Percentiles rank a stretch among this genome's conserved stretches.
phyloP scores from a whole-genome alignment of 1,140 invertebrate genomes.

The Globodera ellingtonae region DNA sequence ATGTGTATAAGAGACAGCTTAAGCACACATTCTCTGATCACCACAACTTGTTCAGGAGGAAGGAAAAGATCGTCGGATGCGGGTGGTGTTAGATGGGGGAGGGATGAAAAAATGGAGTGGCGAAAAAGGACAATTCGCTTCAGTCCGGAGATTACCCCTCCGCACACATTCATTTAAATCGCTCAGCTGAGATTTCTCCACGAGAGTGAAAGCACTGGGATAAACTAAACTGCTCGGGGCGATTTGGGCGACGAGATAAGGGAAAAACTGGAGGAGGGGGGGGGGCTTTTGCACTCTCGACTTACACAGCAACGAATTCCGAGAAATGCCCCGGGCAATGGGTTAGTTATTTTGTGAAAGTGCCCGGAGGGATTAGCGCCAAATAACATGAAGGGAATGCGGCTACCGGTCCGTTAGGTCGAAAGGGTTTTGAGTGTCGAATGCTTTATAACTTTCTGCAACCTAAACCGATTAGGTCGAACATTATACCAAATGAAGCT shows the following conservation, averaged over 20 bases:
- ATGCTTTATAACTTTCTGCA: no score
- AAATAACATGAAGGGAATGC: no score
- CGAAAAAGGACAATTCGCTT: background rate
- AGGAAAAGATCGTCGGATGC: background rate
- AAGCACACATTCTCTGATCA: constrained; percentile 2
- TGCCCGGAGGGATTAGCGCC: no score
- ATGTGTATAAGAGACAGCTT: no score
- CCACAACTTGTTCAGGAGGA: background rate
- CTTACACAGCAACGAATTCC: background rate
- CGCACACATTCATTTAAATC: background rate
- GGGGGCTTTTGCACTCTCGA: background rate
- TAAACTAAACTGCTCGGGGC: background rate
- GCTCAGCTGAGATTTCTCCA: background rate
- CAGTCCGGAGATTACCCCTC: background rate
- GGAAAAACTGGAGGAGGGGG: background rate
- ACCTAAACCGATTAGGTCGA: no score
- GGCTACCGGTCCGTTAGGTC: no score
- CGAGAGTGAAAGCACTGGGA: background rate
- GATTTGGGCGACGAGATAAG: background rate
- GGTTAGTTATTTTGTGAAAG: background rate
- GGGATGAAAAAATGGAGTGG: no score
- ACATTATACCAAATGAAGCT: no score
- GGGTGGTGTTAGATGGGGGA: background rate
- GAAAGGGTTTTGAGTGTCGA: no score
- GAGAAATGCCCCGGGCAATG: background rate